These are phyloP conservation scores for Australoheros scitulus DNA, from an alignment of 2,113 vertebrate species.

Conservation along the genomic window DNA sequence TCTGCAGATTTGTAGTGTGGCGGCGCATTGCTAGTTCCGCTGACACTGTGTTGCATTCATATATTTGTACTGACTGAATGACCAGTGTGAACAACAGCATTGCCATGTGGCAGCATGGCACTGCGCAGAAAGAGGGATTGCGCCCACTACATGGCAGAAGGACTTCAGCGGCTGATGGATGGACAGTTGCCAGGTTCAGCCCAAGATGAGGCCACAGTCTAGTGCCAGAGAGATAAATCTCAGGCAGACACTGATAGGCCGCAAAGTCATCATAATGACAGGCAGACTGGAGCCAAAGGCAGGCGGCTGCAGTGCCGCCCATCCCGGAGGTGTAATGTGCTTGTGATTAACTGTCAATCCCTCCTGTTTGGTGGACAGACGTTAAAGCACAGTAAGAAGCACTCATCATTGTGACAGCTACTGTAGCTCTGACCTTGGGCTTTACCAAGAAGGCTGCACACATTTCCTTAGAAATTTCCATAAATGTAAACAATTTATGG, in stretches of 20 bases:
- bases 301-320: conserved; percentile 58
- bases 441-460: conserved; percentile 17
- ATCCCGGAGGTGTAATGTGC: conserved; percentile 76
- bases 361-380: conserved; percentile 63
- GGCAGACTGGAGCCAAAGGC: conserved; percentile 62
- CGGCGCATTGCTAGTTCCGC: not conserved
- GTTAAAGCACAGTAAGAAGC: conserved; percentile 67
- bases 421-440: conserved; percentile 74
- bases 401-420: conserved; percentile 75
- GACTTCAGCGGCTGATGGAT: conserved; percentile 62
- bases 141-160: conserved; percentile 24
- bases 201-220: conserved; percentile 59
- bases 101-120: conserved; percentile 20
- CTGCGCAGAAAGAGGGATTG: conserved; percentile 24
- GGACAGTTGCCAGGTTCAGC: conserved; percentile 64
- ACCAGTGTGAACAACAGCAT: conserved; percentile 10
- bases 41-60: conserved; percentile 29
- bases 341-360: conserved; percentile 82
- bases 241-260: conserved; percentile 62
- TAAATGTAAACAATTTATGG: conserved; percentile 11
- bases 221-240: conserved; percentile 70
- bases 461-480: not conserved
- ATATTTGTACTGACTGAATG: conserved; percentile 8
- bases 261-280: conserved; percentile 70
- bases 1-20: conserved; percentile 36